Conservation (phyloP, 2,797 vertebrate species). For the Cheirogaleus major region DNA sequence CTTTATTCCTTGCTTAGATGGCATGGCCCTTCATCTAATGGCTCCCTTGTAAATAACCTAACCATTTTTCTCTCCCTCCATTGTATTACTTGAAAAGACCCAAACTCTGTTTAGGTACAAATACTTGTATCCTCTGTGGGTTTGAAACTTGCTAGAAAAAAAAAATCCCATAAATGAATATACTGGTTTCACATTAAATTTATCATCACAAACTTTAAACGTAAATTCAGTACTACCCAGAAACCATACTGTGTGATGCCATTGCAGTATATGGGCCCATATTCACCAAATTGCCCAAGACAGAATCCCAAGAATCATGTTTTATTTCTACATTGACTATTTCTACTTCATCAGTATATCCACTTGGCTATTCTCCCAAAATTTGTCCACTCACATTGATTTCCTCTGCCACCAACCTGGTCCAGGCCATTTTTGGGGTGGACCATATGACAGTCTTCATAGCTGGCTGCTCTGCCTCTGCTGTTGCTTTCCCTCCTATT, state of each 20-base stretch:
- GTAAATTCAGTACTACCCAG: background rate
- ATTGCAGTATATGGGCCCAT: background rate
- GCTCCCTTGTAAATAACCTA: background rate
- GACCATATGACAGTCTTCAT: background rate
- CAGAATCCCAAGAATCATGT: background rate
- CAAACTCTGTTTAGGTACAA: background rate
- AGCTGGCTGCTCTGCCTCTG: background rate
- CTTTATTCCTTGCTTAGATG: background rate
- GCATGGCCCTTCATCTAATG: background rate
- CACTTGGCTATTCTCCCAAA: background rate
- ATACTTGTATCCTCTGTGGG: background rate
- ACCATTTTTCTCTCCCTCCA: background rate
- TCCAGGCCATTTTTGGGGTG: background rate
- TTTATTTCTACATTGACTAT: background rate
- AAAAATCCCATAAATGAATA: background rate
- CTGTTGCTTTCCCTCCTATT: background rate
- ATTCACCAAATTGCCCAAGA: background rate
- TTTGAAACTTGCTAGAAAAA: background rate
- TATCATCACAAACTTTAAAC: background rate
- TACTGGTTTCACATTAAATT: constrained; percentile 14
- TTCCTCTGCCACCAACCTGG: background rate
- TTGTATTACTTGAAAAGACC: background rate
- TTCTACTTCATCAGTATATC: background rate
- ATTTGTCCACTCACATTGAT: background rate
- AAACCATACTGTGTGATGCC: background rate